phyloP scores from a whole-genome alignment of 2,113 vertebrate species.

The Myrmophylax atrothorax region DNA sequence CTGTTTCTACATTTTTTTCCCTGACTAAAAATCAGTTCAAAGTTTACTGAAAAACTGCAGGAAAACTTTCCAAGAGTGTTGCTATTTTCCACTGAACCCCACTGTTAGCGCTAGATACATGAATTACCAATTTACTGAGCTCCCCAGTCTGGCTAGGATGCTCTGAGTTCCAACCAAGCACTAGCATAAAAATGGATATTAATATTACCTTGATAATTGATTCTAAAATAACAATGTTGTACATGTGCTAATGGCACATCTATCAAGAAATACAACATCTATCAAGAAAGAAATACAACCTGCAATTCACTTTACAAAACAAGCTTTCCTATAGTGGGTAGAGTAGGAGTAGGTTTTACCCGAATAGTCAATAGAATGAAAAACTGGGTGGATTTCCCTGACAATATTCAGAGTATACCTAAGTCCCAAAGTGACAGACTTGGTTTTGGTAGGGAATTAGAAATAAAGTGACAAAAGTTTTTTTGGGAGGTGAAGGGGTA shows the following conservation, averaged over 20 bases:
- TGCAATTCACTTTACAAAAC: neutral
- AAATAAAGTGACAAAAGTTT: neutral
- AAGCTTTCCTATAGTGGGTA: neutral
- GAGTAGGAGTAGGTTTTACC: neutral
- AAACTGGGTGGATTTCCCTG: neutral
- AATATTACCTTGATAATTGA: neutral
- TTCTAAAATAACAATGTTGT: neutral
- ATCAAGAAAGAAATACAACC: neutral
- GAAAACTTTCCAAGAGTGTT: neutral
- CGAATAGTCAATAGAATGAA: neutral
- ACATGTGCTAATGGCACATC: neutral
- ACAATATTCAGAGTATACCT: neutral
- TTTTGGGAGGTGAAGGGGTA: accelerated
- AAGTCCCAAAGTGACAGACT: neutral
- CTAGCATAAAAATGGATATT: neutral
- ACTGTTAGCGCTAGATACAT: neutral
- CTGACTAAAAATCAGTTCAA: neutral
- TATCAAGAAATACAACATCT: neutral
- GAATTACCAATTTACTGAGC: neutral
- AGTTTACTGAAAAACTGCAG: neutral
- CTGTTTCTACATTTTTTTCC: neutral
- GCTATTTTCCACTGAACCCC: neutral
- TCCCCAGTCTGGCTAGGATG: neutral
- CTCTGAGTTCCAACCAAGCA: neutral
- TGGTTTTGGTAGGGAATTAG: neutral